Percentiles rank a stretch among this genome's conserved stretches.
phyloP scores from a whole-genome alignment of 2,888 invertebrate genomes.

The Minunthozetes semirufus region DNA sequence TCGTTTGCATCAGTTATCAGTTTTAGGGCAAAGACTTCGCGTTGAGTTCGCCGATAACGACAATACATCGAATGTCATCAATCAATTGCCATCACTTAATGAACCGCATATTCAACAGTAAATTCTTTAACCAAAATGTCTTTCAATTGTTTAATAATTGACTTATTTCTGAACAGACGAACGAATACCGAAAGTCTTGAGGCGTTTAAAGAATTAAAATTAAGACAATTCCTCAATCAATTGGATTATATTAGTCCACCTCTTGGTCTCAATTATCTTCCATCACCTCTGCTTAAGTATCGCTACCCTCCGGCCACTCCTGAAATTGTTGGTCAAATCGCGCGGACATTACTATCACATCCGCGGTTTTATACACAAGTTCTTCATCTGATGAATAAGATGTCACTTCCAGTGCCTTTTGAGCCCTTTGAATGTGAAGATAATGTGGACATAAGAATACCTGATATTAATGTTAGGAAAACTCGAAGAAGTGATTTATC shows the following conservation, averaged over 20 bases:
- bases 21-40: constrained; percentile 10
- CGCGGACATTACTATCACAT: constrained; percentile 64
- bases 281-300: constrained; percentile 54
- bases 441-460: too few species aligned
- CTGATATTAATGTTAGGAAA: too few species aligned
- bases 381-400: constrained; percentile 88
- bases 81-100: not conserved
- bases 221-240: constrained; percentile 6
- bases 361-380: constrained; percentile 65
- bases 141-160: not conserved
- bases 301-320: constrained; percentile 70
- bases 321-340: constrained; percentile 67
- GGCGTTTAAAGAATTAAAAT: not conserved
- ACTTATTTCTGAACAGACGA: too few species aligned
- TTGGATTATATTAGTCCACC: not conserved
- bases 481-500: not conserved
- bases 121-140: not conserved
- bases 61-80: not conserved
- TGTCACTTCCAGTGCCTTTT: constrained; percentile 82
- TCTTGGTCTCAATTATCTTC: constrained; percentile 45
- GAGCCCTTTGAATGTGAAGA: constrained; percentile 41
- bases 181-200: not conserved
- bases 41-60: not conserved
- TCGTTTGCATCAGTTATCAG: not conserved
- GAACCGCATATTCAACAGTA: not conserved